Percentiles rank a stretch among this genome's conserved stretches.
phyloP scores from a whole-genome alignment of 2,113 vertebrate species.

The Vimba vimba region DNA sequence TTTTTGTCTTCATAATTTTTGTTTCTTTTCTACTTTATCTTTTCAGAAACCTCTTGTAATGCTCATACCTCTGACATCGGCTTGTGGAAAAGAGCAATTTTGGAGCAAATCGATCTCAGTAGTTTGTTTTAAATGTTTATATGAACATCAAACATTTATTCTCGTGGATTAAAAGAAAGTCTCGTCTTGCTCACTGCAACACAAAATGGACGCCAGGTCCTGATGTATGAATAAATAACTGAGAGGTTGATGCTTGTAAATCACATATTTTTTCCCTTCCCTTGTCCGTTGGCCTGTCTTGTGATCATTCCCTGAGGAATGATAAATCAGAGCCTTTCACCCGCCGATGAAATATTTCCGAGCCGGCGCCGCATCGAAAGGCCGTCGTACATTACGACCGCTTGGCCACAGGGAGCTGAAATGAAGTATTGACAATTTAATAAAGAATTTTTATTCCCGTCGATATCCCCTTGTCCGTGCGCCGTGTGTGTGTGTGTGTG shows the following conservation, averaged over 20 bases:
- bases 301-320: slow-evolving; percentile 38
- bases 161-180: slow-evolving; percentile 1
- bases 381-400: slow-evolving; percentile 47
- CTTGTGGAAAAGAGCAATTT: neutral
- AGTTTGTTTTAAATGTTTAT: neutral
- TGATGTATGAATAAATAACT: slow-evolving; percentile 39
- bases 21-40: neutral
- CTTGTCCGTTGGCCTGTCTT: slow-evolving; percentile 16
- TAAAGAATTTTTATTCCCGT: slow-evolving; percentile 71
- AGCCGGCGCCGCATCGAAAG: slow-evolving; percentile 38
- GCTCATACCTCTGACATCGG: no score
- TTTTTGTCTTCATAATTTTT: neutral
- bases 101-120: neutral
- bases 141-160: neutral
- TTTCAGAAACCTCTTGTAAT: neutral
- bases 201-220: slow-evolving; percentile 7
- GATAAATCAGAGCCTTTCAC: slow-evolving; percentile 50
- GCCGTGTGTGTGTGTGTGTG: neutral
- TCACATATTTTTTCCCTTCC: slow-evolving; percentile 27
- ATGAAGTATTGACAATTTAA: slow-evolving; percentile 72
- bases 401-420: slow-evolving; percentile 54
- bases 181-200: neutral
- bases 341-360: slow-evolving; percentile 56
- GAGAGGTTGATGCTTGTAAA: slow-evolving; percentile 39
- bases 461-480: slow-evolving; percentile 51